These are phyloP conservation scores for Solenopsis invicta DNA, from an alignment of 1,140 invertebrate species.

Conservation along the genomic window DNA sequence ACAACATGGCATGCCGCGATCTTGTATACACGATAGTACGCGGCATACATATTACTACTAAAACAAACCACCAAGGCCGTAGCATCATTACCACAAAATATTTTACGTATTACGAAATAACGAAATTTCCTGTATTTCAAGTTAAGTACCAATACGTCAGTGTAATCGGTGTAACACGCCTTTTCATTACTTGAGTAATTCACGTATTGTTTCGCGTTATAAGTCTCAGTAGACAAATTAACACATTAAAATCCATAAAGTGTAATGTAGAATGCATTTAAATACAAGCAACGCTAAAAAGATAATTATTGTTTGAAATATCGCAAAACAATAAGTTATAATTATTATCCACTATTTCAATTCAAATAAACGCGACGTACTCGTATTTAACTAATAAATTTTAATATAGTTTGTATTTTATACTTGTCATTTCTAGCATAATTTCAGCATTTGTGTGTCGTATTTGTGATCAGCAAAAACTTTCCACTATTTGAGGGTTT, in stretches of 20 bases:
- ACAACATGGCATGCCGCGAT: not conserved
- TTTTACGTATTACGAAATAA: constrained; percentile 6
- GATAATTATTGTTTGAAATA: not conserved
- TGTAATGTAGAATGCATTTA: not conserved
- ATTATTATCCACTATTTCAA: not conserved
- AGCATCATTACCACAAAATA: not conserved
- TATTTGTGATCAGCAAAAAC: not conserved
- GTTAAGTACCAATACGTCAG: not conserved
- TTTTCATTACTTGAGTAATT: not conserved
- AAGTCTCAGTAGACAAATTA: not conserved
- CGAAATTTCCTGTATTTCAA: not conserved
- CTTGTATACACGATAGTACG: not conserved
- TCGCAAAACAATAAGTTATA: not conserved
- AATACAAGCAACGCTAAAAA: not conserved
- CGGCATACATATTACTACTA: not conserved
- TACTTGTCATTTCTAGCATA: not conserved
- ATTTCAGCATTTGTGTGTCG: not conserved
- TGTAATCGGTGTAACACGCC: not conserved
- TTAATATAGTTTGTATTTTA: not conserved
- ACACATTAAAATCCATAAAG: not conserved
- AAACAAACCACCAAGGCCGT: not conserved
- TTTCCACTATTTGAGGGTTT: not conserved
- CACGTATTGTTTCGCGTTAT: not conserved
- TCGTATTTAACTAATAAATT: not conserved
- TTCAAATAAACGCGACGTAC: not conserved